A percentile compares a stretch with the other conserved stretches of the same genome.
phyloP scores from a whole-genome alignment of 30 jellyfish, hydroid and myxozoan species.

The Clytia hemisphaerica region DNA sequence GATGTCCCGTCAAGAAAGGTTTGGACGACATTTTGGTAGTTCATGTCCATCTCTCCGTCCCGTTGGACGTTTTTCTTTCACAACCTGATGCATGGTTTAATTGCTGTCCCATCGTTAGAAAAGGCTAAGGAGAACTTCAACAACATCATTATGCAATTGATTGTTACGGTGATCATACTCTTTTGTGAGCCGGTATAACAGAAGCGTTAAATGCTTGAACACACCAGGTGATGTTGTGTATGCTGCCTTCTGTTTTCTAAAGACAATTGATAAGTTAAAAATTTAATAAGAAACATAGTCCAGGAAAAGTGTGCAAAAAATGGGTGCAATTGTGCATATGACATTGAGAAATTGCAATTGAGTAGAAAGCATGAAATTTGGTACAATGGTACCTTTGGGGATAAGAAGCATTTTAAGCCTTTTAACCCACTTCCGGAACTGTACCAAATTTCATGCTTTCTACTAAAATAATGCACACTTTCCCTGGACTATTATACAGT shows the following conservation, averaged over 20 bases:
- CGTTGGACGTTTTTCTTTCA: slow-evolving; percentile 13
- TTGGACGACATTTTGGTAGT: not conserved
- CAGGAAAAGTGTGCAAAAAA: too few relatives aligned
- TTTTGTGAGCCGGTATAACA: not conserved
- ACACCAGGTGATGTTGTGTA: slow-evolving; percentile 22
- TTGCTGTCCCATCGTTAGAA: slow-evolving; percentile 26
- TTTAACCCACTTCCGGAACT: too few relatives aligned
- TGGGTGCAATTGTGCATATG: too few relatives aligned
- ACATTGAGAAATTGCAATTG: too few relatives aligned
- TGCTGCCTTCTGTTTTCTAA: slow-evolving; percentile 17
- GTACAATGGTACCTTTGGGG: too few relatives aligned
- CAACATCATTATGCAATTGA: not conserved
- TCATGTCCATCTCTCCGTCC: not conserved
- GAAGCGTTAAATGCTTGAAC: slow-evolving; percentile 1
- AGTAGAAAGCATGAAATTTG: too few relatives aligned
- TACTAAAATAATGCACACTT: too few relatives aligned
- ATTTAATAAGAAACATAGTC: too few relatives aligned
- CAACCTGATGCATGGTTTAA: slow-evolving; percentile 15
- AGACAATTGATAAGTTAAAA: too few relatives aligned
- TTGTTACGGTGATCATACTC: not conserved
- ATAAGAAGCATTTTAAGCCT: too few relatives aligned
- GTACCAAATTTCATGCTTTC: too few relatives aligned
- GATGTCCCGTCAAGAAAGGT: not conserved
- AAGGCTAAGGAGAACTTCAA: slow-evolving; percentile 1
- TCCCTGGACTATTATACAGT: too few relatives aligned